phyloP scores from a whole-genome alignment of 2,113 vertebrate genomes.

The Oryzias woworae region DNA sequence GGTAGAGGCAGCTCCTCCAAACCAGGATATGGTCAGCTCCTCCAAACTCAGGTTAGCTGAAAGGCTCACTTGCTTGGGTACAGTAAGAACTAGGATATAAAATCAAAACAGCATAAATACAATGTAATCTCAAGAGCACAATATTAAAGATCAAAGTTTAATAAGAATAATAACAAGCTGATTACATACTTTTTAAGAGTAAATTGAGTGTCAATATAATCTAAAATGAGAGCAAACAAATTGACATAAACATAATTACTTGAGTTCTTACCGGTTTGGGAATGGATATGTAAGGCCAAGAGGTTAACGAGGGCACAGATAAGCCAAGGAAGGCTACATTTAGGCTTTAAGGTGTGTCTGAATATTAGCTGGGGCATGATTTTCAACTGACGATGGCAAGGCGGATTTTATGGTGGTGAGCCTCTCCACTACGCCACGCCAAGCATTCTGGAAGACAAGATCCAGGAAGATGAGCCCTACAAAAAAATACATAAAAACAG shows the following conservation, averaged over 20 bases:
- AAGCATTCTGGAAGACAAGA: slow-evolving; percentile 33
- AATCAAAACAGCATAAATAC: neutral
- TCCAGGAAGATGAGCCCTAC: slow-evolving; percentile 4
- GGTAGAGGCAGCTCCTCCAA: slow-evolving; percentile 44
- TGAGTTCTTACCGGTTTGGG: slow-evolving; percentile 47
- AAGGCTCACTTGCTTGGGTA: slow-evolving; percentile 65
- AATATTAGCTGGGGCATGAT: slow-evolving; percentile 43
- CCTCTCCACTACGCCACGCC: slow-evolving; percentile 32
- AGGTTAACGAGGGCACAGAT: slow-evolving; percentile 40
- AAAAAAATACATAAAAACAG: neutral
- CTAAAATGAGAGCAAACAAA: no score
- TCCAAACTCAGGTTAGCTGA: slow-evolving; percentile 25
- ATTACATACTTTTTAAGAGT: no score
- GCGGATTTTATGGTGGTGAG: slow-evolving; percentile 7
- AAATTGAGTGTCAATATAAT: no score
- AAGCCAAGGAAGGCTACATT: slow-evolving; percentile 32
- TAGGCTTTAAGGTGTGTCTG: slow-evolving; percentile 4
- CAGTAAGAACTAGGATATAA: slow-evolving; percentile 35
- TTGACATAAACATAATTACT: neutral
- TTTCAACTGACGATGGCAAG: slow-evolving; percentile 4
- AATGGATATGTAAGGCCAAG: slow-evolving; percentile 3
- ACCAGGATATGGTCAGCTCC: slow-evolving; percentile 72
- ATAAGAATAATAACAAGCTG: no score
- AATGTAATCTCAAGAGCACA: no score
- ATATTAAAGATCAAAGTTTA: no score